Percentiles rank a stretch among this genome's conserved stretches.
These are phyloP conservation scores for Anser cygnoides DNA, from an alignment of 2,113 vertebrate species.

Conservation along the genomic window DNA sequence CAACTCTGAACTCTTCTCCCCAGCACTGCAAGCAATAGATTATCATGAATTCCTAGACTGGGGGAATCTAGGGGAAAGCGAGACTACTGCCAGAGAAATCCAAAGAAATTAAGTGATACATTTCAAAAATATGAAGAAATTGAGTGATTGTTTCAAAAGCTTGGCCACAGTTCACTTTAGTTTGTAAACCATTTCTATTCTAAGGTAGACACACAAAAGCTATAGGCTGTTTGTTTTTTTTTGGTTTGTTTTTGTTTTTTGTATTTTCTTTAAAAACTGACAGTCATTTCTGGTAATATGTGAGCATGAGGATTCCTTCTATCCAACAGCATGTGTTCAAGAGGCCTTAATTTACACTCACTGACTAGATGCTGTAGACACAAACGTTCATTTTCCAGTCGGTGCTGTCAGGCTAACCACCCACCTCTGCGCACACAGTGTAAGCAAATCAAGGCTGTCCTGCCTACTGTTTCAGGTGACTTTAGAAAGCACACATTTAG, in stretches of 20 bases:
- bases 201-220: not conserved
- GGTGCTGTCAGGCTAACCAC: not conserved
- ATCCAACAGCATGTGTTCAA: not conserved
- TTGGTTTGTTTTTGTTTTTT: not conserved
- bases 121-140: not conserved
- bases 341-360: not conserved
- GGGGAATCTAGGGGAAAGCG: not conserved
- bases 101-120: not conserved
- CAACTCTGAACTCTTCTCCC: not conserved
- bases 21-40: not conserved
- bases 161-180: not conserved
- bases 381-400: fast-evolving
- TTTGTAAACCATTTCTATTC: not conserved
- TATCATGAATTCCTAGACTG: not conserved
- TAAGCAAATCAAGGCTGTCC: not conserved
- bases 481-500: not conserved
- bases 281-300: not conserved
- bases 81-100: not conserved
- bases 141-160: not conserved
- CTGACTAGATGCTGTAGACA: not conserved
- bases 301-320: not conserved
- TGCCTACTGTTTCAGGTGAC: not conserved
- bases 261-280: not conserved
- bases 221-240: not conserved
- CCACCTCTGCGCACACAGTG: fast-evolving